Evolutionary conservation across 1,140 invertebrate genomes (phyloP).

Genomic region (Rhagoletis zephyria): DNA sequence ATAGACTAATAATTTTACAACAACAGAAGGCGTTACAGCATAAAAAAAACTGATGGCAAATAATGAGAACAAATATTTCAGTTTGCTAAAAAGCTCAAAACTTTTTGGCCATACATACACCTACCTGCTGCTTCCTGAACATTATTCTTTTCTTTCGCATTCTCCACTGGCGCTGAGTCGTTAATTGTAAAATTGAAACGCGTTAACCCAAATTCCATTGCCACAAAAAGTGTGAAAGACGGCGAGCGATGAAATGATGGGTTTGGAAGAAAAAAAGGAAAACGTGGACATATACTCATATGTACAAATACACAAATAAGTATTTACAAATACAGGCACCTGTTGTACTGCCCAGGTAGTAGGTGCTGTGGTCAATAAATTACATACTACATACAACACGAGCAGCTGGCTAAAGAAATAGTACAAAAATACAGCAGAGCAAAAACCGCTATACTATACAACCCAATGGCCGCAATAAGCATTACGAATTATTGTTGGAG

Average conservation of each 20-base stretch:
- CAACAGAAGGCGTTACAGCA: too few species aligned
- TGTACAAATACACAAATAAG: slow-evolving; percentile 9
- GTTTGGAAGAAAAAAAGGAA: not conserved
- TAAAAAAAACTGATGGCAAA: too few species aligned
- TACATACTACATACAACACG: not conserved
- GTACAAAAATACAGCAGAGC: not conserved
- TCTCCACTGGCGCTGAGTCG: not conserved
- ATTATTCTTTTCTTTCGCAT: not conserved
- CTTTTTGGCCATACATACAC: not conserved
- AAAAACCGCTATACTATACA: not conserved
- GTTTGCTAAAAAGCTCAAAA: too few species aligned
- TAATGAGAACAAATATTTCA: too few species aligned
- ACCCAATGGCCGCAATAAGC: slow-evolving; percentile 40
- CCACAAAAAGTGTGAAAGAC: slow-evolving; percentile 36
- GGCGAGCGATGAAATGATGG: slow-evolving; percentile 17
- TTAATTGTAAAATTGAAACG: slow-evolving; percentile 45
- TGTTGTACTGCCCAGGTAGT: not conserved
- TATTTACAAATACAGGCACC: not conserved
- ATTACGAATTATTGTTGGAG: slow-evolving; percentile 21
- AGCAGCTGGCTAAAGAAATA: not conserved
- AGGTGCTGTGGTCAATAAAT: slow-evolving; percentile 18
- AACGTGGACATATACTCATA: not conserved
- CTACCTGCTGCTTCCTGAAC: too few species aligned
- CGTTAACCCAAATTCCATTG: slow-evolving; percentile 43
- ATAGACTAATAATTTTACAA: too few species aligned